Evolutionary conservation across 2,113 vertebrate genomes (phyloP), one percentile per base, ranked within the genome.

Genomic region (Clarias batrachus): DNA sequence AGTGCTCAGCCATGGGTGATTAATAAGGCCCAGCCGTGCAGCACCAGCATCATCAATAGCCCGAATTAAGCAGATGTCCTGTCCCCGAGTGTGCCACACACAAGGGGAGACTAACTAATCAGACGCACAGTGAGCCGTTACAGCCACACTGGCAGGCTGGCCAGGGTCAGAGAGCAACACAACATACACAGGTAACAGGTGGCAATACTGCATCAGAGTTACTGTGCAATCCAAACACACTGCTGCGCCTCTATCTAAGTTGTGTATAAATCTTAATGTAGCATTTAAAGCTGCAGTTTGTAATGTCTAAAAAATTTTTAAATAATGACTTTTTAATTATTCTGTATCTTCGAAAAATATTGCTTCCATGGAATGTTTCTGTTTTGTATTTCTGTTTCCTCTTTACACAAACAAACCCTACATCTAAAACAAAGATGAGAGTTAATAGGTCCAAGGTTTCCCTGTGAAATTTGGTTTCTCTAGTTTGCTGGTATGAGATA

Each of bases 11-110:
- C 94, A 95, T 91, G 91, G 94, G 93, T 97, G 96, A 96, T 96
- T 96, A 97, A 96, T 96, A 95, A 95, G 95, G 96, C 93, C 93
- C 92, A 95, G 94, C 95, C 86, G 89, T 91, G 92, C 93, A 91
- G 95, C 93, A 89, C 93, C 90, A 90, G 92, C 93, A 94, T 94
- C 91, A 94, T 97, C 93, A 94, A 95, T 94, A 94, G 91, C 91
- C 87, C 41, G 85, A 84, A 91, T 88, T 65, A 87, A 86, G 89
- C 91, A 92, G 92, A 92, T 91, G 91, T 87, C 91, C 90, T 23
- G 9, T 88, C 81, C 84, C 85, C 13, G 88, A 48, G 79, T 83
- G 80, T 91, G 87, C 70, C 89, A 68, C 33, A 66, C 73, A 89
- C 23, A 65, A 71, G 82, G 86, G 82, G 81, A 84, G 86, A 89